These are phyloP conservation scores for Colletes latitarsis DNA, from an alignment of 1,140 invertebrate species.

Conservation along the genomic window DNA sequence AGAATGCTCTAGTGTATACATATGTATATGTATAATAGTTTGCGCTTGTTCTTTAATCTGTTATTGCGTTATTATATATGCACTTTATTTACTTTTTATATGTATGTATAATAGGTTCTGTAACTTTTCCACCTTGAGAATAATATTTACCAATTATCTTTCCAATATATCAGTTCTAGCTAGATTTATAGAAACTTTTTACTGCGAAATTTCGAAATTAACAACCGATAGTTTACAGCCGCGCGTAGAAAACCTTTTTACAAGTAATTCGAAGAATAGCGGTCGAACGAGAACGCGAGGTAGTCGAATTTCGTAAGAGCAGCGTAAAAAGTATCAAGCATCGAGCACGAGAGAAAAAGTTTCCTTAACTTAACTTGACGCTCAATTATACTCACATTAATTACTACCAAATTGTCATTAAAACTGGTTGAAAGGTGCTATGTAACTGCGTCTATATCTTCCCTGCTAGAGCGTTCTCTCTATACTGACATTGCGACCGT, in stretches of 20 bases:
- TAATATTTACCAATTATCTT: too few species aligned
- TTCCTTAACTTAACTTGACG: background rate
- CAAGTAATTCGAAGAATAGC: background rate
- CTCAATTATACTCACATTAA: conserved; percentile 51
- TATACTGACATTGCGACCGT: conserved; percentile 34
- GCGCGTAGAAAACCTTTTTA: background rate
- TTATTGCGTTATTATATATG: too few species aligned
- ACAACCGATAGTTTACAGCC: too few species aligned
- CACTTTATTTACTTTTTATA: too few species aligned
- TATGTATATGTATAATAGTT: too few species aligned
- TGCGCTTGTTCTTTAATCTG: too few species aligned
- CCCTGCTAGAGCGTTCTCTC: conserved; percentile 10
- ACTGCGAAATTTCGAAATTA: too few species aligned
- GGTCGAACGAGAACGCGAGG: background rate
- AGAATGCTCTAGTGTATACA: too few species aligned
- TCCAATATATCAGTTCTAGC: too few species aligned
- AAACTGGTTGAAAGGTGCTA: background rate
- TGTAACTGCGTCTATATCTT: conserved; percentile 8
- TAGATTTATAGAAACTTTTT: too few species aligned
- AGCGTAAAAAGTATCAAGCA: background rate
- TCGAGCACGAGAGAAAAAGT: background rate
- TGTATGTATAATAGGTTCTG: too few species aligned
- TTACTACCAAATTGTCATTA: conserved; percentile 30
- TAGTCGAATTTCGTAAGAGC: conserved; percentile 12
- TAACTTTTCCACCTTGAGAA: too few species aligned